Evolutionary conservation across 2,797 vertebrate species (phyloP), one percentile per base, ranked within the genome.

Genomic region (Tragelaphus oryx): DNA sequence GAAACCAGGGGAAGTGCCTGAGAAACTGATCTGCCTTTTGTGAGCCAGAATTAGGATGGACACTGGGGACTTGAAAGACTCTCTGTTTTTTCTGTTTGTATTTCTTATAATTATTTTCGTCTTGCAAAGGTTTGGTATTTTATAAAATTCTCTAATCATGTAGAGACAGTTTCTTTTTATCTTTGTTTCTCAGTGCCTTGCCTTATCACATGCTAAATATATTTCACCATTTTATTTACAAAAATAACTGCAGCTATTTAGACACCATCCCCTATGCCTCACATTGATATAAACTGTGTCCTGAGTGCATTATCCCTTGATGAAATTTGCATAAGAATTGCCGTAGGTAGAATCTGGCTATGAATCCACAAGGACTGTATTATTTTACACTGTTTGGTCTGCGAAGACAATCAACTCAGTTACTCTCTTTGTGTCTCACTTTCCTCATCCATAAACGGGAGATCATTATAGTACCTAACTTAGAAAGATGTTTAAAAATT

Each of bases 151-250:
- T 96, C 57, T 71, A 83, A 90, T 91, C n/a, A 24, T 3, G 46
- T 65, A 78, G 71, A 89, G 79, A 89, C 17, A 14, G 55, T 85
- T 96, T 89, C 86, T 86, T 87, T 87, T 91, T 93, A 82, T 89
- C 83, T 93, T 75, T 83, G 30, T n/a, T 94, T 74, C 79, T 86
- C 82, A 41, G 85, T 48, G 76, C 84, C 81, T 93, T 71, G 46
- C 3, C 5, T 93, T 95, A 95, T 86, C 8, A 0, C 13, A 86
- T 86, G 87, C 97, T 98, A 97, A 97, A 96, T 97, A 96, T 94
- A 96, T 96, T 97, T 71, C 4, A 89, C 90, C 62, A 62, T 74
- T 8, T 94, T 95, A 78, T 97, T 97, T 6, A 24, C 16, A 11
- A 76, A 76, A 50, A 50, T 17, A 76, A 20, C 46, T n/a, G 75